Evolutionary conservation across 2,797 vertebrate species (phyloP).

Genomic region (Pseudochirops corinnae): DNA sequence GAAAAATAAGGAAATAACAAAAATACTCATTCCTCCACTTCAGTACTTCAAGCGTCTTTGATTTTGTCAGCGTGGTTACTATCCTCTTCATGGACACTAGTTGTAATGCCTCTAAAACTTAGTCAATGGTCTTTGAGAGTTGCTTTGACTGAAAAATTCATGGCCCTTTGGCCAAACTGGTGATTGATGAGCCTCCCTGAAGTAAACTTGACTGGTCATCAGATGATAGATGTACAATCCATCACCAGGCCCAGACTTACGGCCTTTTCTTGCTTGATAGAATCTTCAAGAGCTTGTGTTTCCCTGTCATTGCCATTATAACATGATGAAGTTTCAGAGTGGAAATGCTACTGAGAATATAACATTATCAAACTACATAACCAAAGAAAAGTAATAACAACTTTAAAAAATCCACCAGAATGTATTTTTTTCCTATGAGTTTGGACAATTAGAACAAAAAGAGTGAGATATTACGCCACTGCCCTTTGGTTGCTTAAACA

Average conservation of each 20-base stretch:
- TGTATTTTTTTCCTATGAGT: neutral
- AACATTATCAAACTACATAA: neutral
- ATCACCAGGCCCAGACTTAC: neutral
- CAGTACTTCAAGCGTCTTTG: neutral
- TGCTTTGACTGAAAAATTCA: neutral
- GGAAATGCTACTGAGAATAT: neutral
- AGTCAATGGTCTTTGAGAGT: neutral
- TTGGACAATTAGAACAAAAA: neutral
- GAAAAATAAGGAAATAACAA: neutral
- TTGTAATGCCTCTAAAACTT: neutral
- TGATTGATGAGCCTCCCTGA: neutral
- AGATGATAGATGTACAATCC: neutral
- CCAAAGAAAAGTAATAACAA: neutral
- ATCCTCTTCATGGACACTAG: neutral
- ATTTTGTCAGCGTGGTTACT: neutral
- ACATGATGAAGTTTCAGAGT: neutral
- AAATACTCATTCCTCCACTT: neutral
- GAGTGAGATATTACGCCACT: neutral
- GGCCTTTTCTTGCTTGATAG: neutral
- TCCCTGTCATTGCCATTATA: neutral
- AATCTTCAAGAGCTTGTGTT: constrained; percentile 4
- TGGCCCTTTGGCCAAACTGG: neutral
- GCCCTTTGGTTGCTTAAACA: constrained; percentile 7
- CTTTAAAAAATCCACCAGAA: neutral
- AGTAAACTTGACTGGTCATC: neutral